Evolutionary conservation across 1,140 invertebrate genomes (phyloP).

Genomic region (Pseudomyrmex dendroicus): DNA sequence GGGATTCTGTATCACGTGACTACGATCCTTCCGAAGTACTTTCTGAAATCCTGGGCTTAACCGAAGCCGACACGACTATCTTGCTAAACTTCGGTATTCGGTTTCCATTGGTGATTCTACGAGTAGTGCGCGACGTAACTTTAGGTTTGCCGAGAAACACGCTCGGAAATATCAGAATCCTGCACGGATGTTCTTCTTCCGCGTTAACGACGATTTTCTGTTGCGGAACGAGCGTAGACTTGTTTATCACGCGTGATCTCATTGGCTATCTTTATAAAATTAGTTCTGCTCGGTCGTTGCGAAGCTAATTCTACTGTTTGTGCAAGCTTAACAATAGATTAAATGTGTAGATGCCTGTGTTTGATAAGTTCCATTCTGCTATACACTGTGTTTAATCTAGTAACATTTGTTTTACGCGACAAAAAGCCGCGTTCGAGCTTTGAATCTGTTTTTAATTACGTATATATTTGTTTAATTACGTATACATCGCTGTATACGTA

Average conservation of each 20-base stretch:
- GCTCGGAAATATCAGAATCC: slow-evolving; percentile 1
- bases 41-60: slow-evolving; percentile 43
- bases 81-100: slow-evolving; percentile 29
- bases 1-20: slow-evolving; percentile 19
- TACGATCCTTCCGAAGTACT: slow-evolving; percentile 29
- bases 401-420: neutral
- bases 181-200: neutral
- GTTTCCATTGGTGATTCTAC: slow-evolving; percentile 25
- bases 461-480: too few relatives aligned
- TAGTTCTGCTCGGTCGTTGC: neutral
- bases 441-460: too few relatives aligned
- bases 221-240: neutral
- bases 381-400: neutral
- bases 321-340: neutral
- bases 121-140: slow-evolving; percentile 16
- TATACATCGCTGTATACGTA: neutral
- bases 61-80: slow-evolving; percentile 24
- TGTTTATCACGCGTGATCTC: neutral
- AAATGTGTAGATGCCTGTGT: neutral
- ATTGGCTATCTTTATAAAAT: slow-evolving; percentile 5
- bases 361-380: neutral
- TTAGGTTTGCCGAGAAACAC: slow-evolving; percentile 7
- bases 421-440: neutral
- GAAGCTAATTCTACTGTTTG: neutral
- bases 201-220: slow-evolving; percentile 24